Conservation (phyloP, 2,888 invertebrate species). For the Andrena trimmerana region DNA sequence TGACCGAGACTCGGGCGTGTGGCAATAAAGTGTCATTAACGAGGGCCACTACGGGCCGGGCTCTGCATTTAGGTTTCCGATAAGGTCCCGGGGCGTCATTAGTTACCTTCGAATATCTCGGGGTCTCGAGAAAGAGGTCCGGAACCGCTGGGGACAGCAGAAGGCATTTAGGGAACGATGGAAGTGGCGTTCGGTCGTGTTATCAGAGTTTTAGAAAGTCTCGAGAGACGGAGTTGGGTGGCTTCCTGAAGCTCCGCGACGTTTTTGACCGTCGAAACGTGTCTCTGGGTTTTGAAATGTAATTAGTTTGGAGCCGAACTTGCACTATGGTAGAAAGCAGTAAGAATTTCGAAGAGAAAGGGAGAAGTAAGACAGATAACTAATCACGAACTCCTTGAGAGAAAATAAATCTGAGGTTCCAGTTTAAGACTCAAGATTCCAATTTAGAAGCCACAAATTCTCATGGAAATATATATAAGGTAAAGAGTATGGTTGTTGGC, state of each 20-base stretch:
- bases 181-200: constrained; percentile 1
- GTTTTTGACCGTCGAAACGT: neutral
- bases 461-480: constrained; percentile 3
- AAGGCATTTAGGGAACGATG: constrained; percentile 24
- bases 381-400: neutral
- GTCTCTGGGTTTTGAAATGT: neutral
- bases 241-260: neutral
- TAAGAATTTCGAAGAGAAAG: too few relatives aligned
- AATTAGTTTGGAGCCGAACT: neutral
- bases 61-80: constrained; percentile 38
- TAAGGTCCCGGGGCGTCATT: constrained; percentile 32
- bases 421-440: neutral
- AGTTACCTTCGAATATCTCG: constrained; percentile 35
- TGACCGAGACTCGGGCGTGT: neutral
- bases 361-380: neutral
- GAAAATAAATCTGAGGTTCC: constrained; percentile 3
- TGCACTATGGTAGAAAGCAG: too few relatives aligned
- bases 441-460: constrained; percentile 10
- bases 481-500: too few relatives aligned
- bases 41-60: neutral
- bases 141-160: neutral
- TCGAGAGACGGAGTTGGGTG: neutral
- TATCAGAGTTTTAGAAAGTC: constrained; percentile 59
- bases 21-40: neutral
- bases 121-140: constrained; percentile 37